These are phyloP conservation scores for Tachina grossa DNA, from an alignment of 2,888 invertebrate species.

Conservation along the genomic window DNA sequence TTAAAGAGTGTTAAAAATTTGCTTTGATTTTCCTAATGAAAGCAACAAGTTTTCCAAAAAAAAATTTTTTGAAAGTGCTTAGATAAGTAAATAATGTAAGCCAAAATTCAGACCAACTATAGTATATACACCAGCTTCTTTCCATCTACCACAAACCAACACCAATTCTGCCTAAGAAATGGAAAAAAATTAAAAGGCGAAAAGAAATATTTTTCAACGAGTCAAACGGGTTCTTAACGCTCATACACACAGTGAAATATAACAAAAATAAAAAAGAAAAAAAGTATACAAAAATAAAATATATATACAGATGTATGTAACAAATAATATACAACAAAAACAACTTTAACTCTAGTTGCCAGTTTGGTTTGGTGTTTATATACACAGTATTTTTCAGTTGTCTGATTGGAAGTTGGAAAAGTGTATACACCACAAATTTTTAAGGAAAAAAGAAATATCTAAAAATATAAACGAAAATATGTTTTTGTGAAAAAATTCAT, in stretches of 20 bases:
- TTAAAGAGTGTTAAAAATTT: no score
- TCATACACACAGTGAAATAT: constrained; percentile 69
- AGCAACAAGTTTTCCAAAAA: constrained; percentile 13
- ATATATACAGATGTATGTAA: constrained; percentile 8
- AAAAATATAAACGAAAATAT: constrained; percentile 10
- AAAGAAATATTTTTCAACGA: constrained; percentile 82
- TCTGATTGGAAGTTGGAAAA: constrained; percentile 69
- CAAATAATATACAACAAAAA: constrained; percentile 64
- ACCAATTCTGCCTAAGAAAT: constrained; percentile 70
- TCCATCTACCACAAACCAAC: constrained; percentile 54
- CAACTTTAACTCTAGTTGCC: constrained; percentile 70
- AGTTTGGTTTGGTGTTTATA: constrained; percentile 69
- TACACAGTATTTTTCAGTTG: constrained; percentile 42
- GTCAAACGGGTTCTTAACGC: constrained; percentile 82
- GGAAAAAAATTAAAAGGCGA: constrained; percentile 72
- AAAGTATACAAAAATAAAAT: constrained; percentile 35
- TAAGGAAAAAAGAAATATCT: constrained; percentile 27
- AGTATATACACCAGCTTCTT: constrained; percentile 44
- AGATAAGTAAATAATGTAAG: constrained; percentile 36
- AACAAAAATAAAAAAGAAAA: constrained; percentile 48
- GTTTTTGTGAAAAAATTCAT: constrained; percentile 35
- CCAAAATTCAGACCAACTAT: constrained; percentile 50
- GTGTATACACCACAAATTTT: constrained; percentile 57
- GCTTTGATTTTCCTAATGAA: neutral
- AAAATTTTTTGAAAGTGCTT: neutral